Base-by-base conservation (phyloP, 2,888 invertebrate genomes). In the Pomacea canaliculata region DNA sequence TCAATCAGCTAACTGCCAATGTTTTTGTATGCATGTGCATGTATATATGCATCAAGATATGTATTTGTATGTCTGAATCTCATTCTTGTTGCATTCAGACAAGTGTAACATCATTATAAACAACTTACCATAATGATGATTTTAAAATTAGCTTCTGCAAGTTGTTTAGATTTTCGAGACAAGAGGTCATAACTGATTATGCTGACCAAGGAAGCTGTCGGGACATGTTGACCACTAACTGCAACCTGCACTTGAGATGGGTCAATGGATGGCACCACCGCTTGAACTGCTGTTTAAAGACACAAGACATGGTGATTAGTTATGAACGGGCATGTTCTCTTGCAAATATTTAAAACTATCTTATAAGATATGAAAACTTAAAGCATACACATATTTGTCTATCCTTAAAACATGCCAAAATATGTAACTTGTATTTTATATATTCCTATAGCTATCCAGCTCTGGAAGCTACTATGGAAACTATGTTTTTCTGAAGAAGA, bases 131-230 rank as follows among this genome's bases (percentile, higher is more conserved):
- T 90, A 68, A 92, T 91, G 62, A 91, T 83, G 16, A 92, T 87
- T 71, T 85, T 94, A 90, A 96, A 97, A 79, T 93, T 92, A 84
- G 93, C 91, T 27, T 92, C 91, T 72, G 92, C 84, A 67, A 96
- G 87, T 76, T 93, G 92, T 19, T 93, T 92, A 27, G 92, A 84
- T 83, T 93, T 92, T 80, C 93, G 94, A 46, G 93, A 92, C 92
- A 97, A 93, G 85, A 98, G 92, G 86, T 97, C 97, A 89, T 98
- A 98, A 77, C 97, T 97, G 51, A 95, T 94, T 79, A 99, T 96
- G 1, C 96, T 93, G 4, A 97, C 93, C 16, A 76, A 81, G 23
- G 83, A 87, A 75, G 76, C 78, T 0, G 90, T 86, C 72, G 87
- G 81, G 49, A 83, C 83, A 71, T 90, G 89, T 59, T 87, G 87